Conservation (phyloP, 2,113 vertebrate genomes). For the Lepus timidus region DNA sequence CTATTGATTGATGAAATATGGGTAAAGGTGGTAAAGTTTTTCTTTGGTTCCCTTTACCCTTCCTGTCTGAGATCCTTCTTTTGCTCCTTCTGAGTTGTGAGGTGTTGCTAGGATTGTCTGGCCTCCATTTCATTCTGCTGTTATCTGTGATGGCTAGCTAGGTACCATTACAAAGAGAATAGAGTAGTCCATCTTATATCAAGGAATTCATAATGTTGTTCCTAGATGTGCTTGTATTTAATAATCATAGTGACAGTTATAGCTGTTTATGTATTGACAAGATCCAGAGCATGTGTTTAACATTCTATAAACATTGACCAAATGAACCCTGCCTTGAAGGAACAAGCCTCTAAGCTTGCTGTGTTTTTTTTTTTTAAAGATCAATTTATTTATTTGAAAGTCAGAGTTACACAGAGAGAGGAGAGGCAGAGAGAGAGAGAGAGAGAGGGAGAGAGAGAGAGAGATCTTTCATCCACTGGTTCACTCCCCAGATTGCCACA, state of each 20-base stretch:
- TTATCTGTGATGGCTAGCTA: not conserved
- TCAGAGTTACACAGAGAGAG: too few species aligned
- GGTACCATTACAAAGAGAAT: not conserved
- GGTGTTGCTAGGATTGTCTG: not conserved
- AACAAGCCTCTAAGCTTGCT: not conserved
- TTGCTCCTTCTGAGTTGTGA: not conserved
- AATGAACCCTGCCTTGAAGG: not conserved
- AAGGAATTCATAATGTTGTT: not conserved
- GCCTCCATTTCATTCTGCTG: not conserved
- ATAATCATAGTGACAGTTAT: not conserved
- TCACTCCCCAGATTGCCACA: too few species aligned
- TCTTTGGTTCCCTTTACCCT: not conserved
- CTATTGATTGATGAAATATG: not conserved
- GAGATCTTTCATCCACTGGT: too few species aligned
- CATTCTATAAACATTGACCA: not conserved
- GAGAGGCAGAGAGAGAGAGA: too few species aligned
- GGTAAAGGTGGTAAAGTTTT: not conserved
- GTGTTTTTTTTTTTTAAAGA: not conserved
- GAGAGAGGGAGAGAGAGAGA: too few species aligned
- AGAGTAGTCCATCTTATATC: not conserved
- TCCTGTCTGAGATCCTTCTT: conserved; percentile 22
- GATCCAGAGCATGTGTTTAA: not conserved
- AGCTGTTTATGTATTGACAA: not conserved
- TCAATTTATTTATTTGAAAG: too few species aligned
- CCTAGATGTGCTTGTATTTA: not conserved